Conservation (phyloP, 2,797 vertebrate species). For the Urosaurus nigricauda region DNA sequence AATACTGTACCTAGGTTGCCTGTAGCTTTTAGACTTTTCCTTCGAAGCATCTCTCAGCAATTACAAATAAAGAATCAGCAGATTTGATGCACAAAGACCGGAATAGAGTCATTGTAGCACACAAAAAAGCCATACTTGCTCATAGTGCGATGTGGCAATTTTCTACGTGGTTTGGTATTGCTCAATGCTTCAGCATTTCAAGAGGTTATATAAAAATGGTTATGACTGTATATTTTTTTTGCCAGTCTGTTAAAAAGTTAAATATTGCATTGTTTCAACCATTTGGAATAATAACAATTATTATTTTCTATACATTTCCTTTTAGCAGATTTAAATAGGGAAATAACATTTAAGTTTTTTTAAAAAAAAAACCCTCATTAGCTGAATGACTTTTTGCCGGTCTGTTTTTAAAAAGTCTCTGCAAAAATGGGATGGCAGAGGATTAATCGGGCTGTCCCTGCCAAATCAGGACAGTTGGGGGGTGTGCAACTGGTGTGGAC, state of each 20-base stretch:
- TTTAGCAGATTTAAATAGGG: neutral
- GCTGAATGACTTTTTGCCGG: too few species aligned
- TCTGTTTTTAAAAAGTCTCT: too few species aligned
- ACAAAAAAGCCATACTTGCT: conserved; percentile 28
- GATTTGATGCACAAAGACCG: conserved; percentile 44
- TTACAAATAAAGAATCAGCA: conserved; percentile 19
- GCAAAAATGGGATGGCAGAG: too few species aligned
- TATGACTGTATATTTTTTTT: neutral
- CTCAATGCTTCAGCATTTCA: conserved; percentile 30
- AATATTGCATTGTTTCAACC: neutral
- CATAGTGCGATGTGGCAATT: conserved; percentile 12
- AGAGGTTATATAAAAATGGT: neutral
- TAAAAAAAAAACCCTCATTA: neutral
- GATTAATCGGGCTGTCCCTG: too few species aligned
- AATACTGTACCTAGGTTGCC: neutral
- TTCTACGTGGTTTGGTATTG: conserved; percentile 56
- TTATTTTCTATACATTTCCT: too few species aligned
- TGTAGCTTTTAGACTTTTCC: neutral
- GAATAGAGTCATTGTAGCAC: conserved; percentile 44
- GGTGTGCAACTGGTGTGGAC: too few species aligned
- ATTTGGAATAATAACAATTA: neutral
- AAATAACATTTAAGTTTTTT: too few species aligned
- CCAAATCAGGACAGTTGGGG: too few species aligned
- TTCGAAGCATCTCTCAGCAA: conserved; percentile 29
- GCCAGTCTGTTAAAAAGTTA: neutral